Base-by-base conservation (phyloP, 2,888 invertebrate genomes). In the Zhengitettix transpicula region DNA sequence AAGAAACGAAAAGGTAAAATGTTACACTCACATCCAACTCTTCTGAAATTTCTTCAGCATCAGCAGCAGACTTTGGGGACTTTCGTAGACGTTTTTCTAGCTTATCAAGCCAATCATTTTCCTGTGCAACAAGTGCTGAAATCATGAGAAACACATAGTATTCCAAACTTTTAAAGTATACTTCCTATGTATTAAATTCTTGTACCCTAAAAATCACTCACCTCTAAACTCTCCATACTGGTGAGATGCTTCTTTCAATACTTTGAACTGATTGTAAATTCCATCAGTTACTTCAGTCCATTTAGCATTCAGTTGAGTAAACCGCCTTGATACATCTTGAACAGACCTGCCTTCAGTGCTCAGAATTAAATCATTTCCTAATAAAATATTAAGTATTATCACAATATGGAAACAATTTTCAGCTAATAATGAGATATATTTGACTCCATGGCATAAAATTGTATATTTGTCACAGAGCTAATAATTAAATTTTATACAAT, bases 41-140 rank as follows among this genome's bases (percentile, higher is more conserved):
- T 71, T 92, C 93, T 44, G 90, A 88, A 65, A 92, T 85, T 75
- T 94, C 93, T 76, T 95, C 94, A 1, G 93, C 91, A 76, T 95
- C 95, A 42, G 85, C 88, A 62, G 84, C 83, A 16, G 73, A 70
- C 67, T 82, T 78, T 2, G 84, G 82, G 52, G 84, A 81, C 66
- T 82, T 81, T 62, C 79, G 78, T 66, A 93, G 77, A 64, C 87
- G 83, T 60, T 86, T 85, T 71, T 87, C 85, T 67, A 93, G 75
- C 64, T 85, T 83, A 70, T 88, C 87, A 68, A 91, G 77, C 81
- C 90, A 91, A 41, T 86, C 86, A 62, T 78, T 81, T 75, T 88
- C 87, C 70, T 85, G 85, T 65, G 88, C 84, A 63, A 89, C 80
- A 69, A 88, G 77, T 63, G 86, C 88, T 75, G 82, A 77, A 74